These are phyloP conservation scores for Palythoa grandis DNA, from an alignment of 92 coral and sea anemone genomes.

Conservation along the genomic window DNA sequence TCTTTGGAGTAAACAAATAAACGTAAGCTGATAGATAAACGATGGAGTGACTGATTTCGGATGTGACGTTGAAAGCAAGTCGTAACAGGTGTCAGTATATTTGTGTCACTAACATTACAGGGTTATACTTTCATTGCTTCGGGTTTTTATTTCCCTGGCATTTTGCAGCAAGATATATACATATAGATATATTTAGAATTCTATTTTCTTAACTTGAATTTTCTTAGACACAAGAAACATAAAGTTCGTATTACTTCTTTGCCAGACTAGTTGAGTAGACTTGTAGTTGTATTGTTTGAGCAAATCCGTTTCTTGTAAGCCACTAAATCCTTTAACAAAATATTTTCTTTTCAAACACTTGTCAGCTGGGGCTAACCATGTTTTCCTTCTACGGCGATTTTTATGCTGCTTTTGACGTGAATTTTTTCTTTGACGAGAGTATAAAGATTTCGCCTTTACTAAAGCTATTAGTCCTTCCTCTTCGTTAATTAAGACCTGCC, in stretches of 20 bases:
- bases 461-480: background rate
- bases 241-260: background rate
- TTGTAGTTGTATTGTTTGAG: constrained; percentile 4
- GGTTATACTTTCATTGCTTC: background rate
- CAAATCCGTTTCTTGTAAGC: background rate
- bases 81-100: constrained; percentile 5
- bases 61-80: background rate
- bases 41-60: background rate
- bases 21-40: background rate
- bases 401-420: background rate
- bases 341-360: constrained; percentile 6
- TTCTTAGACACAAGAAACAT: background rate
- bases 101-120: background rate
- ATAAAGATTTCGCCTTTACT: background rate
- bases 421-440: constrained; percentile 5
- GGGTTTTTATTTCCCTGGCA: background rate
- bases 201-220: background rate
- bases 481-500: constrained; percentile 12
- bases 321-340: background rate
- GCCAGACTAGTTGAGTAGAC: background rate
- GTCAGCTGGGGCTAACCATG: background rate
- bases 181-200: too few relatives aligned
- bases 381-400: background rate
- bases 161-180: too few relatives aligned
- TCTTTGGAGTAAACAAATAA: background rate